phyloP scores from a whole-genome alignment of 2,113 vertebrate genomes.

The Zosterops borbonicus region DNA sequence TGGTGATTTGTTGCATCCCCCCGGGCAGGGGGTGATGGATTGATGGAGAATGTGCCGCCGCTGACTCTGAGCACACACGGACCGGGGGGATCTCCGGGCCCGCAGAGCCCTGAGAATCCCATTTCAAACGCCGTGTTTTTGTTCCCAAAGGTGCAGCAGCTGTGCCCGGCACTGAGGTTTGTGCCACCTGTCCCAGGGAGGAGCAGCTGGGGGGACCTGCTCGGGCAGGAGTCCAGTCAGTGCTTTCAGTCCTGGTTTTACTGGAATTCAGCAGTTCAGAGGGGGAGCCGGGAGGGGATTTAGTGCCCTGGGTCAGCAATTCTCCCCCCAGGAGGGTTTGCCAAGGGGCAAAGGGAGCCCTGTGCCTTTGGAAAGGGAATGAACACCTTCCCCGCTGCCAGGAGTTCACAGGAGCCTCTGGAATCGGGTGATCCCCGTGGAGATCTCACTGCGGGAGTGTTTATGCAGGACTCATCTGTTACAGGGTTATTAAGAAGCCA shows the following conservation, averaged over 20 bases:
- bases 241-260: background rate
- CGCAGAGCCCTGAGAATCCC: background rate
- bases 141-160: constrained; percentile 60
- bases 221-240: background rate
- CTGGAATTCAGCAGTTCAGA: background rate
- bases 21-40: background rate
- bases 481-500: background rate
- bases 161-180: constrained; percentile 67
- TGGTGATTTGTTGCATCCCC: background rate
- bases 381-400: rapidly evolving
- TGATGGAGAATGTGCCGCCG: no score
- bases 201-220: constrained; percentile 77
- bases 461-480: background rate
- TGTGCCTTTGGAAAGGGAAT: background rate
- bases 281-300: background rate
- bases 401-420: background rate
- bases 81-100: rapidly evolving
- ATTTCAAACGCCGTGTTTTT: no score
- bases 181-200: constrained; percentile 67
- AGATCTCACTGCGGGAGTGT: background rate
- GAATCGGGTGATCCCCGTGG: background rate
- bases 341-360: rapidly evolving
- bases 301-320: background rate
- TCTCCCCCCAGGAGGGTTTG: background rate
- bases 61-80: rapidly evolving